A percentile compares a stretch with the other conserved stretches of the same genome.
These are phyloP conservation scores for Brienomyrus brachyistius DNA, from an alignment of 2,113 vertebrate species.

Conservation along the genomic window DNA sequence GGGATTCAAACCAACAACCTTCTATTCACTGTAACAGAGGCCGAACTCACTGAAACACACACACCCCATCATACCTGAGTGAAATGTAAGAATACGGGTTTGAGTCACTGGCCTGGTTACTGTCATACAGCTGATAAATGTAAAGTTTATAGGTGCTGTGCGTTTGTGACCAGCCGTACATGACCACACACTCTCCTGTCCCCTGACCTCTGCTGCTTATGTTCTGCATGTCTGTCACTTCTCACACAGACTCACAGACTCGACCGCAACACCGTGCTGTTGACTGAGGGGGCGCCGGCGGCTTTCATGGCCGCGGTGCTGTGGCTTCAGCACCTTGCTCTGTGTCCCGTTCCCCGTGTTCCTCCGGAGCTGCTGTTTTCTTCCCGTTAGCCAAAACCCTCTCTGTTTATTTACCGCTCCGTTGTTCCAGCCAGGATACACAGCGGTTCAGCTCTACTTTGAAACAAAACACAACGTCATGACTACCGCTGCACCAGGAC, in stretches of 20 bases:
- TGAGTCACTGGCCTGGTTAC: neutral
- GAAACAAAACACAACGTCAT: neutral
- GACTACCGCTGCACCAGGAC: neutral
- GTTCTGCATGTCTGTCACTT: neutral
- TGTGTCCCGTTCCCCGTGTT: neutral
- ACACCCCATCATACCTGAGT: neutral
- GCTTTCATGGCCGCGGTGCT: neutral
- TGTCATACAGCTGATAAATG: neutral
- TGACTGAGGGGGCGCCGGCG: neutral
- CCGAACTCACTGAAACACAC: neutral
- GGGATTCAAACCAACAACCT: neutral
- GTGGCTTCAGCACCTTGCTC: neutral
- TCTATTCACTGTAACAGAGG: neutral
- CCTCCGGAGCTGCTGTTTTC: neutral
- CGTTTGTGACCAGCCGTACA: neutral
- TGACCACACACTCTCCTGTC: neutral
- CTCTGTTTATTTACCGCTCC: neutral
- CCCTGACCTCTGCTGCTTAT: neutral
- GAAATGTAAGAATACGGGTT: neutral
- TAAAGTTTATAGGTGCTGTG: neutral
- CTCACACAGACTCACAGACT: neutral
- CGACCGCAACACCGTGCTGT: neutral
- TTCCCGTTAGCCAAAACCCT: neutral
- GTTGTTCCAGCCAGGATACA: neutral
- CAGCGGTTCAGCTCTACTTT: neutral